Conservation (phyloP, 2,113 vertebrate species). For the Labeo catla region DNA sequence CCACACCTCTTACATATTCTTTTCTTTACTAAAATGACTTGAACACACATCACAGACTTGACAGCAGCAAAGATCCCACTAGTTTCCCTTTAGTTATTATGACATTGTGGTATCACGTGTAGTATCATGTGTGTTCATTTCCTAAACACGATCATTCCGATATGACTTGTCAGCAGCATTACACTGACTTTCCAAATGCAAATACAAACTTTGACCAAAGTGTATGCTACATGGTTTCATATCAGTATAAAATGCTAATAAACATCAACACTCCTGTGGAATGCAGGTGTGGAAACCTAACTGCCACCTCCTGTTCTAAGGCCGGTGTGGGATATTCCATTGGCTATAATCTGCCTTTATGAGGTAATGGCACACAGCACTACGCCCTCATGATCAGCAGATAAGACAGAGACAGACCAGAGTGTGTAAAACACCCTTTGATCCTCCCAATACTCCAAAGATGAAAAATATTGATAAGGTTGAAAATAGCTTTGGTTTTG, state of each 20-base stretch:
- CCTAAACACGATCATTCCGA: background rate
- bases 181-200: background rate
- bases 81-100: background rate
- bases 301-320: background rate
- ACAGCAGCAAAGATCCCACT: background rate
- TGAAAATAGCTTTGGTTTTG: slow-evolving; percentile 14
- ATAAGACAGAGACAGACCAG: slow-evolving; percentile 30
- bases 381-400: slow-evolving; percentile 31
- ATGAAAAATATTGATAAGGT: slow-evolving; percentile 35
- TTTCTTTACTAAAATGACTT: too few species aligned
- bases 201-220: background rate
- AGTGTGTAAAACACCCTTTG: slow-evolving; percentile 30
- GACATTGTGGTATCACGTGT: background rate
- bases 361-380: slow-evolving; percentile 37
- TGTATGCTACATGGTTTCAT: background rate
- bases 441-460: slow-evolving; percentile 39
- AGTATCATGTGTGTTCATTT: background rate
- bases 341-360: slow-evolving; percentile 36
- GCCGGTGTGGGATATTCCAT: background rate
- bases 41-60: background rate
- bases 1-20: too few species aligned
- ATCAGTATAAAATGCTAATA: background rate
- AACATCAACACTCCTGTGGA: background rate
- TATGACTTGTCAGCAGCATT: background rate
- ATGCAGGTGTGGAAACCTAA: slow-evolving; percentile 6